A percentile compares a stretch with the other conserved stretches of the same genome.
Conservation (phyloP, 2,113 vertebrate species). For the Ictidomys tridecemlineatus region DNA sequence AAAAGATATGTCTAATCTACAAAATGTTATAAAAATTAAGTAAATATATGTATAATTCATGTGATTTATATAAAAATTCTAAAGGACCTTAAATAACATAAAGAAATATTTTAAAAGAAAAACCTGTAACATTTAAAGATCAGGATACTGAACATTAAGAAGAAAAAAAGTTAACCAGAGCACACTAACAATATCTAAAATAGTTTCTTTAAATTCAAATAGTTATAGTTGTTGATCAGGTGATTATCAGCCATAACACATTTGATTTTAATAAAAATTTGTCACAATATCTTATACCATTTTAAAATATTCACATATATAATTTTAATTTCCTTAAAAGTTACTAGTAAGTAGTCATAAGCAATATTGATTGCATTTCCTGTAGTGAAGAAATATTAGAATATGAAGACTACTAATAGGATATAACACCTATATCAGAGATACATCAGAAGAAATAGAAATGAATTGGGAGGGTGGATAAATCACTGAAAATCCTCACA, state of each 20-base stretch:
- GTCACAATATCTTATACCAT: not conserved
- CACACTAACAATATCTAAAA: not conserved
- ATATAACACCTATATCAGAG: not conserved
- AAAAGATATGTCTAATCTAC: not conserved
- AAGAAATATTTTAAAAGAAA: not conserved
- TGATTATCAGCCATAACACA: not conserved
- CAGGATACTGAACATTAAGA: not conserved
- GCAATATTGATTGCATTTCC: not conserved
- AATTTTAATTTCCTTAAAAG: not conserved
- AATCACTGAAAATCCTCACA: not conserved
- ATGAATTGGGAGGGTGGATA: not conserved
- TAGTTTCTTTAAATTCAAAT: not conserved
- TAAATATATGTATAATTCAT: not conserved
- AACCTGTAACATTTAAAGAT: not conserved
- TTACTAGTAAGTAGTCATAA: not conserved
- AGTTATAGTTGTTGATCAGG: not conserved
- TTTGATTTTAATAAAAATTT: constrained; percentile 3
- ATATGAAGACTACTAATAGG: not conserved
- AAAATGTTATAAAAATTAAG: not conserved
- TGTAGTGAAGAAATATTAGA: not conserved
- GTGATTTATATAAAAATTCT: not conserved
- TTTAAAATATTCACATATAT: not conserved
- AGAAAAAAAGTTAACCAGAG: not conserved
- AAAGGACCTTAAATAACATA: not conserved
- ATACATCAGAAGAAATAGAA: not conserved